A percentile compares a stretch with the other conserved stretches of the same genome.
phyloP scores from a whole-genome alignment of 2,797 vertebrate species.

The Leptodactylus fallax region DNA sequence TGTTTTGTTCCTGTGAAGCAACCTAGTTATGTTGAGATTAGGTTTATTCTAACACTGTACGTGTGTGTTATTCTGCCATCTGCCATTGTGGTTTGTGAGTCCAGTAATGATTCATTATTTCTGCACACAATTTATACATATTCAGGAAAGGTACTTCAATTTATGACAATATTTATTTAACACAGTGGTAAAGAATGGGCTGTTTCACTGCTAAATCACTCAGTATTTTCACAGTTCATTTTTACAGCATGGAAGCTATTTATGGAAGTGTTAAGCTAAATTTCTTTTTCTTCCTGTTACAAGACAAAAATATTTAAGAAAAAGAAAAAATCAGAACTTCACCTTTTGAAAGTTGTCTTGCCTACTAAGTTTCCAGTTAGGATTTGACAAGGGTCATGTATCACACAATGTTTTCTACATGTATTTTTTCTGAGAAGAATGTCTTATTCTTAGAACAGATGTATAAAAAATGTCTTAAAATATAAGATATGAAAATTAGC shows the following conservation, averaged over 20 bases:
- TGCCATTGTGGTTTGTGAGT: conserved; percentile 1
- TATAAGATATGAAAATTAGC: too few species aligned
- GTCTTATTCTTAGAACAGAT: too few species aligned
- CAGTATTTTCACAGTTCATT: conserved; percentile 44
- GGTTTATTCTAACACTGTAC: neutral
- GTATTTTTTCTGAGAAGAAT: too few species aligned
- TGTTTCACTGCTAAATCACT: conserved; percentile 47
- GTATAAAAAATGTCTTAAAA: too few species aligned
- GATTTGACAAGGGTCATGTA: too few species aligned
- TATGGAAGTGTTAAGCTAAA: conserved; percentile 42
- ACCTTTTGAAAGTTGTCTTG: too few species aligned
- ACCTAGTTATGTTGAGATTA: neutral
- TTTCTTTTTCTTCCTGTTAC: conserved; percentile 18
- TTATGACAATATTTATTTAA: conserved; percentile 49
- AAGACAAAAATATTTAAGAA: conserved; percentile 24
- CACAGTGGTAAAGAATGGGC: conserved; percentile 8
- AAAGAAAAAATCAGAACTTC: too few species aligned
- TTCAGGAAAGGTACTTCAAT: conserved; percentile 47
- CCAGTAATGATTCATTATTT: conserved; percentile 24
- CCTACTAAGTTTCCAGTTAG: too few species aligned
- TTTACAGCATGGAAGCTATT: conserved; percentile 49
- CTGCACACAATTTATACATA: conserved; percentile 41
- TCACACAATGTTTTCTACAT: too few species aligned
- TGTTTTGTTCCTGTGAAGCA: neutral
- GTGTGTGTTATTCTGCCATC: neutral